A percentile compares a stretch with the other conserved stretches of the same genome.
Conservation (phyloP, 2,888 invertebrate genomes). For the Drosophila birchii region DNA sequence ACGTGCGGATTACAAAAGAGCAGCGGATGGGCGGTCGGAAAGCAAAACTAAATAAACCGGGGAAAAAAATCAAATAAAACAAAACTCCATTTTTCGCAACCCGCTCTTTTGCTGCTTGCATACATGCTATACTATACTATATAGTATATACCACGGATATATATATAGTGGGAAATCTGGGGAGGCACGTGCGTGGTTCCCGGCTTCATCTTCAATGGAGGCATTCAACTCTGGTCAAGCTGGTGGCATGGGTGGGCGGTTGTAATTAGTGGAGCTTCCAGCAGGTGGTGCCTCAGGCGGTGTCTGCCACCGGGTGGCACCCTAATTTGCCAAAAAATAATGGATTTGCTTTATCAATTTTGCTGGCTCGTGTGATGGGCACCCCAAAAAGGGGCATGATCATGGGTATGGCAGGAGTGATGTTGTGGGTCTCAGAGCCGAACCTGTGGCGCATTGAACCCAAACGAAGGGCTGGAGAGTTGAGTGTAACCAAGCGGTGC, state of each 20-base stretch:
- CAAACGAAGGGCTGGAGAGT: slow-evolving; percentile 24
- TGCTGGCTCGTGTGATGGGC: slow-evolving; percentile 45
- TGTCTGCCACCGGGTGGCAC: slow-evolving; percentile 73
- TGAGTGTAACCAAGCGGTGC: slow-evolving; percentile 71
- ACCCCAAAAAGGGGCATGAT: slow-evolving; percentile 26
- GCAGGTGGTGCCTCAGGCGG: slow-evolving; percentile 32
- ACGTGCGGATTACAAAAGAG: slow-evolving; percentile 62
- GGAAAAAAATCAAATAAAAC: slow-evolving; percentile 39
- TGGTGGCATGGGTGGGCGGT: slow-evolving; percentile 32
- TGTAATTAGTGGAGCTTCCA: slow-evolving; percentile 32
- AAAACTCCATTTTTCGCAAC: slow-evolving; percentile 39
- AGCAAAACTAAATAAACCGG: slow-evolving; percentile 31
- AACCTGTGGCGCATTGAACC: slow-evolving; percentile 67
- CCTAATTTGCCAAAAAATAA: slow-evolving; percentile 67
- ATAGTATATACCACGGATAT: slow-evolving; percentile 1
- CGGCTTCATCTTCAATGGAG: slow-evolving; percentile 5
- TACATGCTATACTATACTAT: slow-evolving; percentile 1
- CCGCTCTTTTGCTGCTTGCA: slow-evolving; percentile 2
- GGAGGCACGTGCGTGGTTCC: slow-evolving; percentile 40
- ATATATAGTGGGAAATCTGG: slow-evolving; percentile 2
- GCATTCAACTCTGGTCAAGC: slow-evolving; percentile 47
- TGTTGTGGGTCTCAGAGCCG: slow-evolving; percentile 25
- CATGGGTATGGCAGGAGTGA: slow-evolving; percentile 8
- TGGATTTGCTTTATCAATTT: slow-evolving; percentile 71
- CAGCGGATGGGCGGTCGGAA: slow-evolving; percentile 28